Evolutionary conservation across 2,888 invertebrate species (phyloP).

Genomic region (Drosophila macrospina): DNA sequence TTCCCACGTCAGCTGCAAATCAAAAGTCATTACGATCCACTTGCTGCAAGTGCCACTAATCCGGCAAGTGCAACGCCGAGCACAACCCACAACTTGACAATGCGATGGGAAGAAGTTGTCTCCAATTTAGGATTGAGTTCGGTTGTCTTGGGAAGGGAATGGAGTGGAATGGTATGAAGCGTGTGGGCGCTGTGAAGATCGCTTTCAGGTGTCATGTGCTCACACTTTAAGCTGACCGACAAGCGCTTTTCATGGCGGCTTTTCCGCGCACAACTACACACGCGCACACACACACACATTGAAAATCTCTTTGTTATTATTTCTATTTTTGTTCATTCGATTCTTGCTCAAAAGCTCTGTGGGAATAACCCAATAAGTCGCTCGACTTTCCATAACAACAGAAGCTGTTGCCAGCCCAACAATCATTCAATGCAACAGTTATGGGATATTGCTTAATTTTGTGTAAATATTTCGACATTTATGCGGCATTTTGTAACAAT

Average conservation of each 20-base stretch:
- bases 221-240: conserved; percentile 47
- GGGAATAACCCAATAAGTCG: conserved; percentile 58
- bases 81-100: conserved; percentile 57
- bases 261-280: conserved; percentile 9
- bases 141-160: background rate
- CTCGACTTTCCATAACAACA: conserved; percentile 71
- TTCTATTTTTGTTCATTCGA: background rate
- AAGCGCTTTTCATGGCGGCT: conserved; percentile 14
- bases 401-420: conserved; percentile 52
- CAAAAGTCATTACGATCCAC: conserved; percentile 80
- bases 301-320: conserved; percentile 65
- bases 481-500: conserved; percentile 60
- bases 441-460: conserved; percentile 54
- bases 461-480: conserved; percentile 80
- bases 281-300: conserved; percentile 26
- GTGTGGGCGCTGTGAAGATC: conserved; percentile 70
- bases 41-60: conserved; percentile 73
- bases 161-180: conserved; percentile 37
- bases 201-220: conserved; percentile 72
- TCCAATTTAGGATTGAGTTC: background rate
- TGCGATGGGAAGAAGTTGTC: conserved; percentile 50
- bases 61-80: conserved; percentile 63
- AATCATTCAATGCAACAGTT: conserved; percentile 36
- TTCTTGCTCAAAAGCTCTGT: conserved; percentile 69
- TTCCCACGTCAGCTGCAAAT: conserved; percentile 71